phyloP scores from a whole-genome alignment of 30 jellyfish, hydroid and myxozoan species.

The Cassiopea andromeda region DNA sequence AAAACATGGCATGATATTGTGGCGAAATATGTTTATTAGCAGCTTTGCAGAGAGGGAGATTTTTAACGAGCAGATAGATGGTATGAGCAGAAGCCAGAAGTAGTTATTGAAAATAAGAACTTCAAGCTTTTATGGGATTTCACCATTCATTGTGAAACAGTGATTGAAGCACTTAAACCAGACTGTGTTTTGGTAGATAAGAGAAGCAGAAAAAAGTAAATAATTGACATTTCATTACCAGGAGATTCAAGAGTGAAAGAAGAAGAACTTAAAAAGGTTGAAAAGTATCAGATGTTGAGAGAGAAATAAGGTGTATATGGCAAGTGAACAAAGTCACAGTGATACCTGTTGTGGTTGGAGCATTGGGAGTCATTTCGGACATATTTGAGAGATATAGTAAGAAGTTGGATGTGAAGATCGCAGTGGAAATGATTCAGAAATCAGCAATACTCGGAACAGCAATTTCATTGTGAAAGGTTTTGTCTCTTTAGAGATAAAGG shows the following conservation, averaged over 20 bases:
- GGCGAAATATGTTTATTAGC: not conserved
- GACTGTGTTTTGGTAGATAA: not conserved
- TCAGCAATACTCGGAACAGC: slow-evolving; percentile 5
- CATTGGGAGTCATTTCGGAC: slow-evolving; percentile 12
- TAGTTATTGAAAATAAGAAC: not conserved
- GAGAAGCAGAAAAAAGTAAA: not conserved
- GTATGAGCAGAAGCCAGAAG: not conserved
- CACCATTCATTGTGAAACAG: slow-evolving; percentile 10
- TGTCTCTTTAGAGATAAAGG: not conserved
- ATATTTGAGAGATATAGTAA: not conserved
- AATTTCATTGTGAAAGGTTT: slow-evolving; percentile 6
- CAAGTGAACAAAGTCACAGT: not conserved
- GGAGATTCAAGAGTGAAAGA: slow-evolving; percentile 21
- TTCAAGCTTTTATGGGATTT: not conserved
- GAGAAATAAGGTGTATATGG: not conserved
- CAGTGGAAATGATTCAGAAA: not conserved
- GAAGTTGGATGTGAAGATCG: not conserved
- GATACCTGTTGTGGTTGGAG: slow-evolving; percentile 21
- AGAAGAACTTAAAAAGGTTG: not conserved
- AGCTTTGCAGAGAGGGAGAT: not conserved
- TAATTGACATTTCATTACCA: not conserved
- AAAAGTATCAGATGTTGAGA: slow-evolving; percentile 11
- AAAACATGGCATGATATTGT: not conserved
- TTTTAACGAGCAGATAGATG: not conserved
- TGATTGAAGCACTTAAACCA: slow-evolving; percentile 3